Base-by-base conservation (phyloP, 2,888 invertebrate genomes). In the Athripsodes cinereus region DNA sequence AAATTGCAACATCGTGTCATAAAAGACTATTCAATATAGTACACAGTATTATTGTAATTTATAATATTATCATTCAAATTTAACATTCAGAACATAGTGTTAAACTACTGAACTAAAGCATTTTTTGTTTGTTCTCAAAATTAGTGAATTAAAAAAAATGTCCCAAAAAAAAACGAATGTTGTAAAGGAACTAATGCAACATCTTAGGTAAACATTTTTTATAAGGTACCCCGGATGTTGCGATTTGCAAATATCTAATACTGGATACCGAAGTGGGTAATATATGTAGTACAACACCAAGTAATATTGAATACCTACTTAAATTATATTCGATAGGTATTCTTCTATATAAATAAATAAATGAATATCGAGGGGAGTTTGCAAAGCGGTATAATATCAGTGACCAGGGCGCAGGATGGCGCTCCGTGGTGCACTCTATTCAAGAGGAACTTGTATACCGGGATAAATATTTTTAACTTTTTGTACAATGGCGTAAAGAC, bases 371-470 rank as follows among this genome's bases (percentile, higher is more conserved):
- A 52, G 50, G 26, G 50, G 53, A 52, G 56, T 35, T 50, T 22
- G 22, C 40, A 22, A 59, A 60, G 59, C 59, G 56, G 59, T 52
- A 51, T 60, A 55, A 52, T 26, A 50, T 49, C 51, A 55, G 54
- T 60, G 55, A 55, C 21, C 57, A 53, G 50, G 49, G 46, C 52
- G 59, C 54, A 55, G 22, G 52, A 57, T 50, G 55, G 21, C 52
- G 48, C 44, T 19, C 69, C 64, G 66, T 49, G 48, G 59, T 53
- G 53, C 67, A 72, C 60, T 75, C 78, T 78, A 78, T 77, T 72
- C 72, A 69, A 80, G 83, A 86, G 86, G 86, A 86, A 86, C 86
- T 86, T 85, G 84, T 85, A 86, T 86, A 86, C 86, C 86, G 83
- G 69, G 68, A 70, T 70, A 68, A 67, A 67, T 67, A 67, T 63